Percentiles rank a stretch among this genome's conserved stretches.
phyloP scores from a whole-genome alignment of 2,113 vertebrate genomes.

The rat (Rattus norvegicus) region DNA sequence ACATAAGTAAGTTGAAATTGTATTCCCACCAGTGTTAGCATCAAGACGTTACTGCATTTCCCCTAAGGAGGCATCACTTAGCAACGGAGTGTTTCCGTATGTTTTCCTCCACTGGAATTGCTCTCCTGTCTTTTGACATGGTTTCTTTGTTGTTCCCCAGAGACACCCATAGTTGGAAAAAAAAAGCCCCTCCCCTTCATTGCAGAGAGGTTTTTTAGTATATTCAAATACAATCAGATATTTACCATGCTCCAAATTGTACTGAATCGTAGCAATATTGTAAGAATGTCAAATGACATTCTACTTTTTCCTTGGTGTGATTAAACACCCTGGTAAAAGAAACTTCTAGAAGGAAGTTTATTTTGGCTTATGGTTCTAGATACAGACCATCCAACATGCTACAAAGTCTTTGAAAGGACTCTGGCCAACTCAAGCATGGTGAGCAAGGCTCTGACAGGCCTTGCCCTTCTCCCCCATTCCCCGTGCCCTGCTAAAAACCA shows the following conservation, averaged over 20 bases:
- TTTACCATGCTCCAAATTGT: background rate
- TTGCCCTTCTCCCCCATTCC: background rate
- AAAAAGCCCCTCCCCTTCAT: background rate
- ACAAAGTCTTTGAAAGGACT: background rate
- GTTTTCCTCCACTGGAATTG: background rate
- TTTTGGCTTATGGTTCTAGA: background rate
- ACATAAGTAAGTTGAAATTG: background rate
- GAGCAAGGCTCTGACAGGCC: background rate
- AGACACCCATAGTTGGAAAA: background rate
- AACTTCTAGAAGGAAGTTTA: background rate
- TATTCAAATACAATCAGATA: background rate
- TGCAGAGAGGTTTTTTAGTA: background rate
- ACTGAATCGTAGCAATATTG: background rate
- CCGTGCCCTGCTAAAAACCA: background rate
- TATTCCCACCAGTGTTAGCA: background rate
- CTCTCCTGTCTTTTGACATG: background rate
- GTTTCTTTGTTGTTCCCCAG: background rate
- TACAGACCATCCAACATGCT: background rate
- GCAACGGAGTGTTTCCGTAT: background rate
- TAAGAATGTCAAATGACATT: background rate
- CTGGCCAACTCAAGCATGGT: background rate
- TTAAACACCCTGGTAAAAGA: background rate
- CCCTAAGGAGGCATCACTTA: background rate
- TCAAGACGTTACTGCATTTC: background rate
- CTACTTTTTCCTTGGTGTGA: background rate